Conservation (phyloP, 1,140 invertebrate genomes). For the Zaprionus nigranus region DNA sequence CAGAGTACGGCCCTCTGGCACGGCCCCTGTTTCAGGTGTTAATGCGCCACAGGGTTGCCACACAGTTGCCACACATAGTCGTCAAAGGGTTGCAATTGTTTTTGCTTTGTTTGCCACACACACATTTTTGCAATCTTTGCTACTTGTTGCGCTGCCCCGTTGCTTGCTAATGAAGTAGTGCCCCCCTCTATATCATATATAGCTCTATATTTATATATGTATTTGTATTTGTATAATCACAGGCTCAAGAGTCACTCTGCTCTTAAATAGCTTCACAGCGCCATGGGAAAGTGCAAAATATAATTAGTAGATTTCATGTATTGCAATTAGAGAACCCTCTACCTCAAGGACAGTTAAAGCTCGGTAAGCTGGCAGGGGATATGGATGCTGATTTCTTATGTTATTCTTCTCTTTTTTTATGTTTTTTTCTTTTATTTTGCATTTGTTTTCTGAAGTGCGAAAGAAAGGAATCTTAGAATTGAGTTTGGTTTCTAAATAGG, state of each 20-base stretch:
- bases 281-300: slow-evolving; percentile 63
- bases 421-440: neutral
- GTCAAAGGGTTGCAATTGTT: slow-evolving; percentile 35
- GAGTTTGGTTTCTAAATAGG: neutral
- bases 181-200: neutral
- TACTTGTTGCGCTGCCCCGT: slow-evolving; percentile 64
- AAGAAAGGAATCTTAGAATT: neutral
- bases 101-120: slow-evolving; percentile 29
- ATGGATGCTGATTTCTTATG: neutral
- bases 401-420: neutral
- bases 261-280: slow-evolving; percentile 33
- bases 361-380: neutral
- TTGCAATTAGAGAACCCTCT: slow-evolving; percentile 36
- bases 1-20: slow-evolving; percentile 8
- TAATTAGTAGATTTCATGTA: slow-evolving; percentile 75
- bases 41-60: slow-evolving; percentile 63
- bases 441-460: neutral
- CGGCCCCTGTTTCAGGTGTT: slow-evolving; percentile 43
- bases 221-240: slow-evolving; percentile 52
- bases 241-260: slow-evolving; percentile 46
- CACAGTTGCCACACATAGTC: slow-evolving; percentile 19
- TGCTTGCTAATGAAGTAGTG: slow-evolving; percentile 35
- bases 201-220: neutral
- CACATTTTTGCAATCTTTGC: slow-evolving; percentile 18
- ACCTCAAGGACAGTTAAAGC: neutral